Conservation (phyloP, 2,888 invertebrate genomes). For the Drosophila lacicola region DNA sequence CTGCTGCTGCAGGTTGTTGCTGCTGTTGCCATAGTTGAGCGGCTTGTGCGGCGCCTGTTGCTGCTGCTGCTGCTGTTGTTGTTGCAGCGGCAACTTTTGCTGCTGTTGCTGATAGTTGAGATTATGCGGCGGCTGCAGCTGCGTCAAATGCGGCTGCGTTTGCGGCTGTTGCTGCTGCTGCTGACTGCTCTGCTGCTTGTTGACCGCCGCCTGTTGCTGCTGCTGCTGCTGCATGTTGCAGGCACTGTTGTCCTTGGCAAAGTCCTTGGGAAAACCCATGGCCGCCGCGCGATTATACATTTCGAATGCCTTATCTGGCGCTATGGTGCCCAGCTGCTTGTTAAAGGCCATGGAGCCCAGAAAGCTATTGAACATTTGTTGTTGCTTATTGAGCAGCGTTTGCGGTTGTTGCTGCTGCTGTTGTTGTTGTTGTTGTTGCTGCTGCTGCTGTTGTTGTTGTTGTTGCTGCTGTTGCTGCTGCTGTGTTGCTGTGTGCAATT, state of each 20-base stretch:
- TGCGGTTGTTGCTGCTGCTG: conserved; percentile 58
- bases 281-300: conserved; percentile 85
- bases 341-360: conserved; percentile 83
- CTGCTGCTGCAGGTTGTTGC: conserved; percentile 39
- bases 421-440: conserved; percentile 25
- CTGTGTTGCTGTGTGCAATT: conserved; percentile 44
- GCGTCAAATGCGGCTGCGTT: conserved; percentile 62
- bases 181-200: conserved; percentile 51
- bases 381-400: conserved; percentile 75
- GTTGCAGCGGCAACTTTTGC: conserved; percentile 38
- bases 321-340: conserved; percentile 82
- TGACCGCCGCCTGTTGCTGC: conserved; percentile 49
- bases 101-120: conserved; percentile 53
- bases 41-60: conserved; percentile 53
- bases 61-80: conserved; percentile 53
- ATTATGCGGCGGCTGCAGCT: conserved; percentile 57
- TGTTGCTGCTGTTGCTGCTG: conserved; percentile 69
- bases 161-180: conserved; percentile 66
- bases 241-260: conserved; percentile 69
- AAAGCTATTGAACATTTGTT: conserved; percentile 84
- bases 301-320: conserved; percentile 84
- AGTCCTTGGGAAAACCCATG: conserved; percentile 84
- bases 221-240: conserved; percentile 72
- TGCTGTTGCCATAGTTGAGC: conserved; percentile 48
- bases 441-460: conserved; percentile 32